These are phyloP conservation scores for Bombylius discolor DNA, from an alignment of 2,888 invertebrate genomes.

Conservation along the genomic window DNA sequence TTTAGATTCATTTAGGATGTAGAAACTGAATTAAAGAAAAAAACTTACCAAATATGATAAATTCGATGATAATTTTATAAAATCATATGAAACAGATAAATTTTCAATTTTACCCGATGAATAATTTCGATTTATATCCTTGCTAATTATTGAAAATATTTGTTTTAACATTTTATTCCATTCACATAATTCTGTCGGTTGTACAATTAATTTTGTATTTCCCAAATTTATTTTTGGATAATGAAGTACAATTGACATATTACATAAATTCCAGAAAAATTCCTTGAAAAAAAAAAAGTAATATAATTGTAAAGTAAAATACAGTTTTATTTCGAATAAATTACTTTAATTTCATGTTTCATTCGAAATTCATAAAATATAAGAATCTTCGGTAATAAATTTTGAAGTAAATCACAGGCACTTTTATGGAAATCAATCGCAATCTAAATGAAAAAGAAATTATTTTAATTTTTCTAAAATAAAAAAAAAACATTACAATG, in stretches of 20 bases:
- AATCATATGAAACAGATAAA: neutral
- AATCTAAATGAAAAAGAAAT: neutral
- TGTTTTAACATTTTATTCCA: neutral
- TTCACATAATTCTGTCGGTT: neutral
- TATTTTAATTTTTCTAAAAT: neutral
- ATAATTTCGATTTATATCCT: neutral
- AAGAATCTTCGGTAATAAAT: neutral
- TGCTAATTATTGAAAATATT: neutral
- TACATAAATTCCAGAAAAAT: neutral
- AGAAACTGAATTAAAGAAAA: neutral
- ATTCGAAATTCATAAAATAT: conserved; percentile 22
- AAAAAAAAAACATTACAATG: too few relatives aligned
- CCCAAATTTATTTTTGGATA: neutral
- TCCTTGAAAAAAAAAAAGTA: neutral
- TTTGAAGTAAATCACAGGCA: neutral
- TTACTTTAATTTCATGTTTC: conserved; percentile 17
- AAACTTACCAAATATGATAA: neutral
- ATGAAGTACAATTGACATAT: neutral
- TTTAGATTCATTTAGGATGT: neutral
- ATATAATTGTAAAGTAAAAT: neutral
- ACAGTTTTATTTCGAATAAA: neutral
- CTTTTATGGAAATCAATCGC: conserved; percentile 1
- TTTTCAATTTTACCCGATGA: neutral
- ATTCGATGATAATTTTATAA: neutral
- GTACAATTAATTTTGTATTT: neutral